Percentiles rank a stretch among this genome's conserved stretches.
Evolutionary conservation across 2,888 invertebrate species (phyloP).

Genomic region (Aphidoletes aphidimyza): DNA sequence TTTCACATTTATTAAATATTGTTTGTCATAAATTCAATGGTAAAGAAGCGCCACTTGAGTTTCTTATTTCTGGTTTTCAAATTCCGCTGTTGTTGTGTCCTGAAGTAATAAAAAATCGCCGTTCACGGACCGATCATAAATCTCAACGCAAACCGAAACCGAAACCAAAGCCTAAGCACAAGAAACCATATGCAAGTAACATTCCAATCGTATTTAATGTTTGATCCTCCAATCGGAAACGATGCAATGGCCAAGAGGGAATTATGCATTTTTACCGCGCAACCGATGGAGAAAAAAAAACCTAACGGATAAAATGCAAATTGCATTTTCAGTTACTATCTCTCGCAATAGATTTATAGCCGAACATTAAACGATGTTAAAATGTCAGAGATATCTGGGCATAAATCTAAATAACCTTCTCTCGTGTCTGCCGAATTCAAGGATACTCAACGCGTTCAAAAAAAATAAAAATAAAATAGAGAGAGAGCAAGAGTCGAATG

Average conservation of each 20-base stretch:
- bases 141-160: background rate
- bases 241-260: background rate
- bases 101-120: background rate
- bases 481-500: background rate
- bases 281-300: background rate
- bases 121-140: conserved; percentile 21
- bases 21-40: conserved; percentile 19
- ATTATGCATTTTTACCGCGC: conserved; percentile 9
- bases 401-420: background rate
- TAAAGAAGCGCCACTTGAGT: conserved; percentile 7
- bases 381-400: background rate
- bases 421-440: background rate
- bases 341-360: conserved; percentile 18
- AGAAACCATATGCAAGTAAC: background rate
- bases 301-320: conserved; percentile 53
- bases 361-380: conserved; percentile 14
- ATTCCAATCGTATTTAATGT: conserved; percentile 29
- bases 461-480: background rate
- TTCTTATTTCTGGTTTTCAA: background rate
- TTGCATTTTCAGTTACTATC: conserved; percentile 39
- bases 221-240: background rate
- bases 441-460: background rate
- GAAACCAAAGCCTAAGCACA: background rate
- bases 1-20: conserved; percentile 51
- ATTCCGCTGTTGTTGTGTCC: background rate